Evolutionary conservation across 2,888 invertebrate genomes (phyloP), one percentile per base, ranked within the genome.

Genomic region (Lasioglossum calceatum): DNA sequence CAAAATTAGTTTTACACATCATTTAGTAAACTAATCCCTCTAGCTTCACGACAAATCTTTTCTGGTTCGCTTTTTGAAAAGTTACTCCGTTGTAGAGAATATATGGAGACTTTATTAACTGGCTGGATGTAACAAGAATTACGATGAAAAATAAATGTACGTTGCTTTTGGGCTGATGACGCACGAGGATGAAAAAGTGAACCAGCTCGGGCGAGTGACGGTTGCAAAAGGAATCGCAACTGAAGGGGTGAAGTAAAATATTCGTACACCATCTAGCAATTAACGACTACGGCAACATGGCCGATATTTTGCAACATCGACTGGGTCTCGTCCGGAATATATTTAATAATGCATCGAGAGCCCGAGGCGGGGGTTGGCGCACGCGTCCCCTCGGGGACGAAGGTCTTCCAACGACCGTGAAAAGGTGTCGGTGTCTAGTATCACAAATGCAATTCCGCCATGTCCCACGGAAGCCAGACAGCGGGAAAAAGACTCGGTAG

Each of bases 301-400:
- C 67, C 75, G 47, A 81, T 61, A 58, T 39, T 72, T 58, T 39
- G 76, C 16, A 19, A 27, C 47, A 61, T 61, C 76, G 61, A 71
- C 42, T 44, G 47, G 73, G 72, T 44, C n/a, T 54, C 39, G 76
- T 77, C 61, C 72, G 70, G 79, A 73, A 73, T 83, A 84, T 87
- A 58, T 58, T 90, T 87, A 91, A 91, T 91, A 91, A 91, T 87
- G 87, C 77, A 91, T 61, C 82, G 72, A 75, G 77, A 75, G 77
- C 74, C 70, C 81, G 32, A 67, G 76, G 50, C 23, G 23, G 50
- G 23, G 47, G 16, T 47, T 47, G 47, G 74, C 75, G 81, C 64
- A 27, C 73, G 47, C 71, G 80, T 76, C 84, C 82, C 88, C 81
- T 79, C 77, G 61, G 90, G 71, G 79, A 85, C 77, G 79, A 81